These are phyloP conservation scores for Bradypodion pumilum DNA, from an alignment of 2,797 vertebrate species.

Conservation along the genomic window DNA sequence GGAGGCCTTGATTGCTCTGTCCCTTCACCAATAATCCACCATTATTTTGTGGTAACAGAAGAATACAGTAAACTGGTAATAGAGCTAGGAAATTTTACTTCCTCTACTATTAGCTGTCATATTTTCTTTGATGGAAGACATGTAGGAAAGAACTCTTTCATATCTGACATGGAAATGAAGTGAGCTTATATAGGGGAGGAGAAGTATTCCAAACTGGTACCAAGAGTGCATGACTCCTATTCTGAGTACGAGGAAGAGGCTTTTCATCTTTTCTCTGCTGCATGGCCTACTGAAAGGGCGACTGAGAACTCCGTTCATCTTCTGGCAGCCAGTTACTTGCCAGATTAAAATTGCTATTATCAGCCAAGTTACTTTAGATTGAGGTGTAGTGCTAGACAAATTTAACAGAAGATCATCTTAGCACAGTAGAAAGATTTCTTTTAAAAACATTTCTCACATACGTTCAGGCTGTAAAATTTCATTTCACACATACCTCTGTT, in stretches of 20 bases:
- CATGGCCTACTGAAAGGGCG: neutral
- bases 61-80: neutral
- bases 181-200: neutral
- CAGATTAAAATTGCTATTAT: neutral
- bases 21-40: too few species aligned
- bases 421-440: conserved; percentile 38
- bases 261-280: neutral
- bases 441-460: conserved; percentile 31
- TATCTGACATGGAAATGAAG: neutral
- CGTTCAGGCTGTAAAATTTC: conserved; percentile 22
- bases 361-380: conserved; percentile 34
- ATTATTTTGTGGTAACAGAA: neutral
- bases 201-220: neutral
- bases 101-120: neutral
- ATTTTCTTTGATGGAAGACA: neutral
- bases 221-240: neutral
- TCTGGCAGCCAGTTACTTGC: neutral
- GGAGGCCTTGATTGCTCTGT: neutral
- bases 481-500: conserved; percentile 9
- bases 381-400: conserved; percentile 41
- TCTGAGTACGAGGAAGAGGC: neutral
- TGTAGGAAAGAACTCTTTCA: neutral
- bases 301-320: neutral
- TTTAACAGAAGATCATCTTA: conserved; percentile 44
- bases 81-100: neutral